Evolutionary conservation across 2,113 vertebrate species (phyloP).

Genomic region (Etheostoma cragini): DNA sequence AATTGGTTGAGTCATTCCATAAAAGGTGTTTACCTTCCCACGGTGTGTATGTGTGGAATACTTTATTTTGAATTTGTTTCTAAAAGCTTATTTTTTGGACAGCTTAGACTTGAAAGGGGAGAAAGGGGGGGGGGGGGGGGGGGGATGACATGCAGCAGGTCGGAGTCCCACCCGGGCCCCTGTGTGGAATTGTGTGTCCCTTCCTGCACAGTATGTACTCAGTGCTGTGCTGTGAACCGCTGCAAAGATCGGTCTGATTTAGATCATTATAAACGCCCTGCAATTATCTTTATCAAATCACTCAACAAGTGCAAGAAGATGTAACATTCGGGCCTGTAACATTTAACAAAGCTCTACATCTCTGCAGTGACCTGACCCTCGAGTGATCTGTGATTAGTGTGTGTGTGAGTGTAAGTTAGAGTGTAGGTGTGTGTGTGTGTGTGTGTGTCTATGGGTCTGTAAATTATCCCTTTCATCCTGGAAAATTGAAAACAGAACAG

Average conservation of each 20-base stretch:
- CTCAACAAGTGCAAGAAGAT: background rate
- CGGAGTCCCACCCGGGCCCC: too few relatives aligned
- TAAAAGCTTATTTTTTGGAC: too few relatives aligned
- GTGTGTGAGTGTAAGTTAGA: background rate
- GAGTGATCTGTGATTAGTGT: background rate
- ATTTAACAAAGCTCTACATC: background rate
- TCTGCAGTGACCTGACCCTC: background rate
- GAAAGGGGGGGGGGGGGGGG: too few relatives aligned
- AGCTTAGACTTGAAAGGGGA: too few relatives aligned
- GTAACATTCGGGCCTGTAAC: too few relatives aligned
- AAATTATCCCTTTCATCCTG: background rate
- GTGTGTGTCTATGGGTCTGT: background rate
- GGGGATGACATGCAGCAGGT: too few relatives aligned
- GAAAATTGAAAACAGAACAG: background rate
- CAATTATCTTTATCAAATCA: background rate
- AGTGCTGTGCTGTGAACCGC: background rate
- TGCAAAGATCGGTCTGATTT: background rate
- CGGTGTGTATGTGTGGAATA: background rate
- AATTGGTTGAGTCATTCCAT: conserved; percentile 29
- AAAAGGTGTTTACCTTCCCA: conserved; percentile 13
- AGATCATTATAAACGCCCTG: background rate
- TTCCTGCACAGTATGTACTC: conserved; percentile 5
- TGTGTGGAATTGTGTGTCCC: background rate
- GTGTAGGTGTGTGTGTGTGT: background rate
- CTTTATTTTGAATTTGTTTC: too few relatives aligned